phyloP scores from a whole-genome alignment of 23 tunicate species.

The Oikopleura albicans region DNA sequence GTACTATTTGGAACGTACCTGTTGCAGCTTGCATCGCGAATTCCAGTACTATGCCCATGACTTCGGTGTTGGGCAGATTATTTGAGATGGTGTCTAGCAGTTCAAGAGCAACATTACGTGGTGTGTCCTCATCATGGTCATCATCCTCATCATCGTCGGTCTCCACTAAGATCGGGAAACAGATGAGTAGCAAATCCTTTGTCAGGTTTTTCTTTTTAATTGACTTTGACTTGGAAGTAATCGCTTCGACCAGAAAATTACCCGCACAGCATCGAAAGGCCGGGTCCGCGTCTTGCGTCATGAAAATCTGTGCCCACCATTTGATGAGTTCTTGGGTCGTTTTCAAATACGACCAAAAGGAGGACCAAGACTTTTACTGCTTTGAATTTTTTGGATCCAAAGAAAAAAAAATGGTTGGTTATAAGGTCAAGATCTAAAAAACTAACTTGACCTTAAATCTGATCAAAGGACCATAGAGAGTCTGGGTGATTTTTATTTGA shows the following conservation, averaged over 20 bases:
- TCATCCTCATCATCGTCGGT: constrained; percentile 2
- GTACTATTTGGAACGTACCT: too few species aligned
- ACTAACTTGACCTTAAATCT: too few species aligned
- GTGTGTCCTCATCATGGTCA: not conserved
- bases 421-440: too few species aligned
- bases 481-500: too few species aligned
- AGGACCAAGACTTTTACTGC: too few species aligned
- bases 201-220: constrained; percentile 16
- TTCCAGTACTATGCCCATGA: not conserved
- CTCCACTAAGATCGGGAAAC: not conserved
- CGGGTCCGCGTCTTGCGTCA: not conserved
- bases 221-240: not conserved
- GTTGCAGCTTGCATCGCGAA: not conserved
- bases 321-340: not conserved
- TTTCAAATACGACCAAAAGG: too few species aligned
- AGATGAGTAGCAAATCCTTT: not conserved
- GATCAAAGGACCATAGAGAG: too few species aligned
- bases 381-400: too few species aligned
- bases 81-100: not conserved
- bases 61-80: constrained; percentile 3
- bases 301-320: not conserved
- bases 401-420: too few species aligned
- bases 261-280: constrained; percentile 15
- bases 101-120: not conserved
- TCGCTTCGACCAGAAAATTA: not conserved